These are phyloP conservation scores for Umimayanthus kanabou DNA, from an alignment of 92 coral and sea anemone genomes.

Conservation along the genomic window DNA sequence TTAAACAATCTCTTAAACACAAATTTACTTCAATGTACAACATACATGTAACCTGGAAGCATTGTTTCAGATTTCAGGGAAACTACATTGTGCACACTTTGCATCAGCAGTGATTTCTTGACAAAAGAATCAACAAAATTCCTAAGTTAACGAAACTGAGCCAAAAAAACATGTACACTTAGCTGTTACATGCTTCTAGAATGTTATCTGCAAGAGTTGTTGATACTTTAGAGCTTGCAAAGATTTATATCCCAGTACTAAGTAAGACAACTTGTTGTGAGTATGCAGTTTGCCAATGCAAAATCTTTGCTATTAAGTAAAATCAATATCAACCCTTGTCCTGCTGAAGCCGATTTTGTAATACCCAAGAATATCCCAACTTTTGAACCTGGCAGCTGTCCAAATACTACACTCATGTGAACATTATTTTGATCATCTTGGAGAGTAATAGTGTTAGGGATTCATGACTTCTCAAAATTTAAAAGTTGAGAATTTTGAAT, in stretches of 20 bases:
- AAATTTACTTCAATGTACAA: too few species aligned
- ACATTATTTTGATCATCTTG: too few species aligned
- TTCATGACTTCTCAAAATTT: too few species aligned
- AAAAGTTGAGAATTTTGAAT: too few species aligned
- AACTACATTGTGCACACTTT: not conserved
- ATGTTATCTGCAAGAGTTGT: not conserved
- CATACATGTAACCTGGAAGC: too few species aligned
- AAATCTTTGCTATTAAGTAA: not conserved
- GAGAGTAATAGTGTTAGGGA: too few species aligned
- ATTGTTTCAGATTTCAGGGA: not conserved
- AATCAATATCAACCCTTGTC: too few species aligned
- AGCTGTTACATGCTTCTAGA: not conserved
- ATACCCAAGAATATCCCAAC: too few species aligned
- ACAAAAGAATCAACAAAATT: not conserved
- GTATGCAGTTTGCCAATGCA: not conserved
- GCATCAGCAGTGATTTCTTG: not conserved
- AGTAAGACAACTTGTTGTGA: not conserved
- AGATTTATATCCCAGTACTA: not conserved
- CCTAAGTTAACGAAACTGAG: not conserved
- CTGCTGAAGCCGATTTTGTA: too few species aligned
- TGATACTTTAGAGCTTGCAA: not conserved
- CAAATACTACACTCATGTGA: too few species aligned
- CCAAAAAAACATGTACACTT: not conserved
- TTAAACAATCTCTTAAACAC: too few species aligned
- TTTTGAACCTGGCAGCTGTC: too few species aligned